These are phyloP conservation scores for Pyrgilauda ruficollis DNA, from an alignment of 2,113 vertebrate species.

Conservation along the genomic window DNA sequence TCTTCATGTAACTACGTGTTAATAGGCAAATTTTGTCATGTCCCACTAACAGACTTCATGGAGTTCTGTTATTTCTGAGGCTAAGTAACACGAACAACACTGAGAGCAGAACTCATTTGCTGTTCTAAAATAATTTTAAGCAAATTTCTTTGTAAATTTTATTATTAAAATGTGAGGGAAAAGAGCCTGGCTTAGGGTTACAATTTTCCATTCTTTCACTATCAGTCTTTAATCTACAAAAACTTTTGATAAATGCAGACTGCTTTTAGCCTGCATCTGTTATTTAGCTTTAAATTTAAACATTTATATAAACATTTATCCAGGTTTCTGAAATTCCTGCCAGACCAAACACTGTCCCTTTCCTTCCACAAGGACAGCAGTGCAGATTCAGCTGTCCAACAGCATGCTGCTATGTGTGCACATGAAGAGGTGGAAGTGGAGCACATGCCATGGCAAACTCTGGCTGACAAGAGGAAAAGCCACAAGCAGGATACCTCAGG, in stretches of 20 bases:
- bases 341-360: not conserved
- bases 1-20: not conserved
- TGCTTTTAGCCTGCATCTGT: not conserved
- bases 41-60: not conserved
- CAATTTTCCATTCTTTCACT: not conserved
- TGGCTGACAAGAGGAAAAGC: not conserved
- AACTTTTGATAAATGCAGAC: not conserved
- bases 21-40: not conserved
- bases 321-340: not conserved
- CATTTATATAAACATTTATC: no score
- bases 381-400: not conserved
- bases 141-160: not conserved
- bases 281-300: no score
- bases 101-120: not conserved
- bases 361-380: not conserved
- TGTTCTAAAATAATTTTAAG: not conserved
- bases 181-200: not conserved
- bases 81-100: not conserved
- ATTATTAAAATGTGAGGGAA: not conserved
- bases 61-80: not conserved
- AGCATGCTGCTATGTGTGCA: accelerated
- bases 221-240: not conserved
- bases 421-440: not conserved
- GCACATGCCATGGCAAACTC: not conserved
- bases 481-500: not conserved